A percentile compares a stretch with the other conserved stretches of the same genome.
phyloP scores from a whole-genome alignment of 2,113 vertebrate genomes.

The Pampusana beccarii region DNA sequence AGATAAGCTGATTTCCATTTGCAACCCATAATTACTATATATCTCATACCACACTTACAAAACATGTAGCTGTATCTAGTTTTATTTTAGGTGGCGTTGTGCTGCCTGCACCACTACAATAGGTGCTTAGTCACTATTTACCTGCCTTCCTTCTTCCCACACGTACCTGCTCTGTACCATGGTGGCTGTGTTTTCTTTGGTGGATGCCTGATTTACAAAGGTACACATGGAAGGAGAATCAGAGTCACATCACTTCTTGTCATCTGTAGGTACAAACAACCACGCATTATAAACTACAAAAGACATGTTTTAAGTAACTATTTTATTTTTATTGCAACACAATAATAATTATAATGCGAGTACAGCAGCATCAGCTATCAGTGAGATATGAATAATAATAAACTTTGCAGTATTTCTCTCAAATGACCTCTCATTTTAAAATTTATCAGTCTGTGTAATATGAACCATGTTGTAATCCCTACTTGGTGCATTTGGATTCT shows the following conservation, averaged over 20 bases:
- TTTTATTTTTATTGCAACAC: background rate
- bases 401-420: background rate
- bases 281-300: background rate
- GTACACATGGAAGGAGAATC: background rate
- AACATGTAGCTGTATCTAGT: background rate
- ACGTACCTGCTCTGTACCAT: rapidly evolving
- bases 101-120: background rate
- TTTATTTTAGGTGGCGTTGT: background rate
- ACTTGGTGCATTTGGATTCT: background rate
- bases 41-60: background rate
- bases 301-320: background rate
- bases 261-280: background rate
- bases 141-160: background rate
- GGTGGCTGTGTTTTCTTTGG: background rate
- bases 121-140: background rate
- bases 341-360: background rate
- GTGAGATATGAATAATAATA: background rate
- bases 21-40: background rate
- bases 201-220: background rate
- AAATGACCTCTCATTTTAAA: background rate
- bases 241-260: background rate
- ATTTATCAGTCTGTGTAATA: background rate
- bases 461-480: background rate
- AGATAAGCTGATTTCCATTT: background rate
- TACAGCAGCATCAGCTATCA: background rate